Base-by-base conservation (phyloP, 2,888 invertebrate genomes). In the Acholoe squamosa region DNA sequence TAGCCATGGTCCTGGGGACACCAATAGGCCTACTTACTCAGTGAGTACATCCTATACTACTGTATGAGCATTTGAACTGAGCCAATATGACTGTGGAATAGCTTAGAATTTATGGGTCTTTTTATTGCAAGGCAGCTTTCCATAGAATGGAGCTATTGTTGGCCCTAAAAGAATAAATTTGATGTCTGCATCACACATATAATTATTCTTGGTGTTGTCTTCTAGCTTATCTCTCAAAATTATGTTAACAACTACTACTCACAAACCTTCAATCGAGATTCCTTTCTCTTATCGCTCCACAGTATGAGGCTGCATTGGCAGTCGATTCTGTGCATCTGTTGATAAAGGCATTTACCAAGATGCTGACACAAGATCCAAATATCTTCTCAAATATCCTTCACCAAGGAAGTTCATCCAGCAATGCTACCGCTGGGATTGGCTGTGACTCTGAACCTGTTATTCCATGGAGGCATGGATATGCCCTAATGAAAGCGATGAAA, bases 1-100 rank as follows among this genome's bases (percentile, higher is more conserved):
- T 91, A 97, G 97, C 91, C 97, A 97, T 92, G 97, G 97, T 90
- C 97, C 97, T 91, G 98, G 98, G 94, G 97, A 97, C 94, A 98
- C 98, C 96, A 98, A 98, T n/a, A n/a, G n/a, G n/a, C n/a, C n/a
- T 94, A 43, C 43, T 43, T 97, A 98, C 96, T 98, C 98, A 95
- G 98, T 98, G 96, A 97, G 97, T 93, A 28, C 5, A 7, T 61
- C 19, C 61, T n/a, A n/a, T n/a, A n/a, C n/a, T n/a, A n/a, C n/a
- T n/a, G n/a, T n/a, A n/a, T n/a, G n/a, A n/a, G n/a, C n/a, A n/a
- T n/a, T n/a, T n/a, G n/a, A n/a, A n/a, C n/a, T n/a, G n/a, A n/a
- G n/a, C n/a, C n/a, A n/a, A n/a, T n/a, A n/a, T n/a, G n/a, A n/a
- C n/a, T n/a, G n/a, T n/a, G n/a, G n/a, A n/a, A n/a, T n/a, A n/a